Evolutionary conservation across 92 coral and sea anemone genomes (phyloP), one percentile per base, ranked within the genome.

Genomic region (Actinostola sp.): DNA sequence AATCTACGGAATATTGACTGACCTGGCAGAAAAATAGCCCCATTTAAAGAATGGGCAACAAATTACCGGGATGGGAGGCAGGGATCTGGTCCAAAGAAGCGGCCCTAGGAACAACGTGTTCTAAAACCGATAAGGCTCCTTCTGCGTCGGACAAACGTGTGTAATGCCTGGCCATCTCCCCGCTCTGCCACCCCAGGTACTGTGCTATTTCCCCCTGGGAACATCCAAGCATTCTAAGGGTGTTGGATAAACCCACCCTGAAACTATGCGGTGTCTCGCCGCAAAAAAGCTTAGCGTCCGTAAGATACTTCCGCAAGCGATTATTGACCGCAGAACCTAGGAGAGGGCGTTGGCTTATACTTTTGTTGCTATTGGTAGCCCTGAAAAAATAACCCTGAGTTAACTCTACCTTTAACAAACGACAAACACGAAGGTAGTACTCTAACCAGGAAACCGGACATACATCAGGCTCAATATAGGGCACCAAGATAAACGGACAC

Each of bases 241-340:
- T 77, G 61, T 77, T 66, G 27, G 75, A 77, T 0, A 77, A 38
- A 27, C 82, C 82, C 6, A 77, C 68, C 24, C 75, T 29, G 29
- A 66, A 43, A 31, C 68, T 77, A 20, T 77, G 82, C 1, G 73
- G 81, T 10, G 81, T 64, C 15, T 75, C 81, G 7, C 81, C 81
- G 3, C 52, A 51, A 28, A 49, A 15, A 75, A 14, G n/a, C 16
- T 35, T 17, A 6, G 73, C 70, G 29, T 43, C 52, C 0, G 54
- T 13, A 19, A 64, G 25, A 21, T 64, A 39, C 15, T 39, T 44
- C 1, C 33, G 53, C 20, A 78, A 65, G 0, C 72, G 32, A 44
- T 48, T 74, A 48, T 50, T 61, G 7, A 74, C 71, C 1, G 80
- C 80, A 3, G 80, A 26, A 27, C 71, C 31, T 2, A 46, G 2